Conservation (phyloP, 2,113 vertebrate genomes). For the Maylandia zebra region DNA sequence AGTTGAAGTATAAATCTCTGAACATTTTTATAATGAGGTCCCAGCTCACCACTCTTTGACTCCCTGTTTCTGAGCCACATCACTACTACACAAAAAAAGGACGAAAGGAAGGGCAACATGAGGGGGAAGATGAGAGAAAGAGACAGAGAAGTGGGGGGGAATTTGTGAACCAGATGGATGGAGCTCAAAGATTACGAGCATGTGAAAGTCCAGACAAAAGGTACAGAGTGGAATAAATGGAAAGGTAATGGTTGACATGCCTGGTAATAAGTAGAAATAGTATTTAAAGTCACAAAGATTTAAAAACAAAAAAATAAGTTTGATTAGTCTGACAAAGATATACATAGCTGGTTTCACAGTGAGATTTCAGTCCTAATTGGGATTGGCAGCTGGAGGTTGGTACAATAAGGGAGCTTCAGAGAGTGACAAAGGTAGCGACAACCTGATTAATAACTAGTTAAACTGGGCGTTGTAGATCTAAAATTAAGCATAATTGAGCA, state of each 20-base stretch:
- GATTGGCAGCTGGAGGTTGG: not conserved
- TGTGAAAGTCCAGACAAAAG: not conserved
- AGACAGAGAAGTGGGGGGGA: not conserved
- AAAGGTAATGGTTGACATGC: not conserved
- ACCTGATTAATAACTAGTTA: slow-evolving; percentile 32
- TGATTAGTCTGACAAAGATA: not conserved
- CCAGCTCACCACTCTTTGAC: not conserved
- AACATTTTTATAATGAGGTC: not conserved
- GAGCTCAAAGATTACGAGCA: not conserved
- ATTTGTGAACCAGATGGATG: not conserved
- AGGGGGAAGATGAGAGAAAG: not conserved
- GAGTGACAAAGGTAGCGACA: not conserved
- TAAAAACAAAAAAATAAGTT: not conserved
- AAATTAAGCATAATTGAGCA: slow-evolving; percentile 36
- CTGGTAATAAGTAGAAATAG: not conserved
- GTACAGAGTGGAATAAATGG: not conserved
- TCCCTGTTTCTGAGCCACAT: not conserved
- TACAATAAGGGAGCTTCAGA: not conserved
- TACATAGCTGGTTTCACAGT: not conserved
- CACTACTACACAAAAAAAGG: not conserved
- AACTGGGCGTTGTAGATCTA: slow-evolving; percentile 14
- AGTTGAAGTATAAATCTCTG: not conserved
- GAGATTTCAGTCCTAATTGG: not conserved
- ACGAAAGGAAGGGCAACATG: not conserved
- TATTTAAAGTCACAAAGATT: not conserved